A percentile compares a stretch with the other conserved stretches of the same genome.
Conservation (phyloP, 2,888 invertebrate species). For the Sympetrum striolatum region DNA sequence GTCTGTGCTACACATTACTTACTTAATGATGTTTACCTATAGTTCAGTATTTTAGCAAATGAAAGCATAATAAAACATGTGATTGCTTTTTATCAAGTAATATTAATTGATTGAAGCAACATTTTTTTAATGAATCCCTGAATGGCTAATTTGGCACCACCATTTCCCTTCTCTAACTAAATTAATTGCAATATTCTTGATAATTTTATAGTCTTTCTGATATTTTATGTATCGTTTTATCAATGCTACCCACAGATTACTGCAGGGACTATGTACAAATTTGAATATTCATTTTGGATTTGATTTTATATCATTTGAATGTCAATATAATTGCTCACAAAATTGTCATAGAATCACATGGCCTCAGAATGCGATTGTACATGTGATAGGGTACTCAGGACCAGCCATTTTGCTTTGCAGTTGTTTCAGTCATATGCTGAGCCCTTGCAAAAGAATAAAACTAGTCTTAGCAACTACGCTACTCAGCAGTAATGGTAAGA, state of each 20-base stretch:
- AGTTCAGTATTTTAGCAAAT: slow-evolving; percentile 26
- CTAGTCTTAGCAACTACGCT: slow-evolving; percentile 27
- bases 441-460: background rate
- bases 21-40: background rate
- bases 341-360: background rate
- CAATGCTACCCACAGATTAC: slow-evolving; percentile 17
- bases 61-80: slow-evolving; percentile 3
- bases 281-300: slow-evolving; percentile 23
- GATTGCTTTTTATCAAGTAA: slow-evolving; percentile 27
- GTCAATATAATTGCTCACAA: slow-evolving; percentile 19
- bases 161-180: too few relatives aligned
- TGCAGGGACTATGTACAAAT: slow-evolving; percentile 22
- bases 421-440: slow-evolving; percentile 15
- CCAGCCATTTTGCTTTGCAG: slow-evolving; percentile 19
- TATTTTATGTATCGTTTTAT: background rate
- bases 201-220: background rate
- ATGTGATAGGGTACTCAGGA: slow-evolving; percentile 2
- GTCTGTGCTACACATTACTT: background rate
- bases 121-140: background rate
- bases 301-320: slow-evolving; percentile 11
- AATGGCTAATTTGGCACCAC: background rate
- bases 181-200: background rate
- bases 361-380: slow-evolving; percentile 4
- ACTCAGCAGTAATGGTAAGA: background rate
- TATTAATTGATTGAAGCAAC: slow-evolving; percentile 15